phyloP scores from a whole-genome alignment of 1,140 invertebrate species.

The Bacillus rossius region DNA sequence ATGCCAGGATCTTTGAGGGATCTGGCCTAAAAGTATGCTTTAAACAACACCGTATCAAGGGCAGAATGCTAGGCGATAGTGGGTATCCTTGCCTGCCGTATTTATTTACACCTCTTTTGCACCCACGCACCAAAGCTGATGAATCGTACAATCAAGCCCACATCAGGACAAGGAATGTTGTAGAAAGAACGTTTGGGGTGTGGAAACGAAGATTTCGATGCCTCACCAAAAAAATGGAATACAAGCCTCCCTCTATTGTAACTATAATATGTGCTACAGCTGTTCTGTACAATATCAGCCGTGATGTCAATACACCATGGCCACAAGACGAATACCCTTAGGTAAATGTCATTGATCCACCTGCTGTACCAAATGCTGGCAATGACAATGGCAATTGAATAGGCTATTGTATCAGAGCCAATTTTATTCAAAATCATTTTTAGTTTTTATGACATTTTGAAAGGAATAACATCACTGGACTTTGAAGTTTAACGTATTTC shows the following conservation, averaged over 20 bases:
- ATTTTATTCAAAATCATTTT: too few relatives aligned
- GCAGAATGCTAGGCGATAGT: not conserved
- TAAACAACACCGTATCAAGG: not conserved
- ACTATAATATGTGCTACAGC: not conserved
- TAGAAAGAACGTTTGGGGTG: too few relatives aligned
- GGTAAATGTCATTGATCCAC: too few relatives aligned
- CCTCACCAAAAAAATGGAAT: slow-evolving; percentile 11
- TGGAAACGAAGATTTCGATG: too few relatives aligned
- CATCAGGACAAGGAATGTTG: slow-evolving; percentile 22
- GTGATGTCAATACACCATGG: too few relatives aligned
- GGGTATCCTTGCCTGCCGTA: not conserved
- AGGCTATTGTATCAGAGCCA: too few relatives aligned
- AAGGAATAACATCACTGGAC: too few relatives aligned
- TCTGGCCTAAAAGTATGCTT: not conserved
- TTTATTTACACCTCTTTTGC: not conserved
- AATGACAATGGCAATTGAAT: too few relatives aligned
- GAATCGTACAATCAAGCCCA: slow-evolving; percentile 18
- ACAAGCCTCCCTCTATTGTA: not conserved
- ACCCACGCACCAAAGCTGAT: not conserved
- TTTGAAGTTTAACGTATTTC: too few relatives aligned
- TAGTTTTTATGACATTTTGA: too few relatives aligned
- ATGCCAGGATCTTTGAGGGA: not conserved
- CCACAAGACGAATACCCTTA: too few relatives aligned
- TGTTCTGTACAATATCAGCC: slow-evolving; percentile 1
- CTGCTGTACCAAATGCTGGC: too few relatives aligned